phyloP scores from a whole-genome alignment of 1,140 invertebrate genomes.

The Trichogramma pretiosum region DNA sequence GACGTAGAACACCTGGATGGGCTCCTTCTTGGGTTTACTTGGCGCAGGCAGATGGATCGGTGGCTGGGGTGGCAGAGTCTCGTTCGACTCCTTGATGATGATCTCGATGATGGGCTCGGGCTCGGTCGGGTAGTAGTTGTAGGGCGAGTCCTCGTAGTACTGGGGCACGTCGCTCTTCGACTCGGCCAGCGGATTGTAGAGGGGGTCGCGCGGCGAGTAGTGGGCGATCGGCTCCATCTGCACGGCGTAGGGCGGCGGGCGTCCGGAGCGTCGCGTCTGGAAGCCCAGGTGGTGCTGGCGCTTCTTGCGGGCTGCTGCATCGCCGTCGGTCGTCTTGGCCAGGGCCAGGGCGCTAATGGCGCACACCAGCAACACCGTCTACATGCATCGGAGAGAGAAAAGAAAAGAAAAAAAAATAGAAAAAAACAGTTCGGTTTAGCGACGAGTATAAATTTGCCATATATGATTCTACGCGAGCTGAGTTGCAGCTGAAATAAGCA shows the following conservation, averaged over 20 bases:
- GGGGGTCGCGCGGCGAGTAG: conserved; percentile 67
- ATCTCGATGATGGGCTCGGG: conserved; percentile 86
- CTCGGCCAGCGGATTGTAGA: conserved; percentile 55
- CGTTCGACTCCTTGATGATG: conserved; percentile 82
- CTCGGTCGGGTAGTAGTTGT: conserved; percentile 60
- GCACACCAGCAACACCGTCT: conserved; percentile 27
- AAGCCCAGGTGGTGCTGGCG: conserved; percentile 31
- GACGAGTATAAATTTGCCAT: too few relatives aligned
- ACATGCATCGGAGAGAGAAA: too few relatives aligned
- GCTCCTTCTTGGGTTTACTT: conserved; percentile 62
- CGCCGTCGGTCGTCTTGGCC: conserved; percentile 22
- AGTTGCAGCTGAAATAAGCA: too few relatives aligned
- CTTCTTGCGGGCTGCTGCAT: conserved; percentile 33
- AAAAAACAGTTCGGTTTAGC: too few relatives aligned
- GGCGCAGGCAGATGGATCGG: conserved; percentile 44
- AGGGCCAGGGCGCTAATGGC: conserved; percentile 19
- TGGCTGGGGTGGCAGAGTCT: conserved; percentile 61
- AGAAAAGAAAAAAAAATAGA: conserved; percentile 17
- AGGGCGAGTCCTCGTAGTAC: conserved; percentile 32
- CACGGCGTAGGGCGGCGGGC: conserved; percentile 61
- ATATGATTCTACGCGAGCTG: too few relatives aligned
- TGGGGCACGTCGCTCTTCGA: conserved; percentile 43
- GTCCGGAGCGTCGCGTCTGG: conserved; percentile 27
- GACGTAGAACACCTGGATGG: conserved; percentile 81
- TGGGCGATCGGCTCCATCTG: conserved; percentile 72